A percentile compares a stretch with the other conserved stretches of the same genome.
These are phyloP conservation scores for Arbacia lixula DNA, from an alignment of 53 echinoderm and acorn worm species.

Conservation along the genomic window DNA sequence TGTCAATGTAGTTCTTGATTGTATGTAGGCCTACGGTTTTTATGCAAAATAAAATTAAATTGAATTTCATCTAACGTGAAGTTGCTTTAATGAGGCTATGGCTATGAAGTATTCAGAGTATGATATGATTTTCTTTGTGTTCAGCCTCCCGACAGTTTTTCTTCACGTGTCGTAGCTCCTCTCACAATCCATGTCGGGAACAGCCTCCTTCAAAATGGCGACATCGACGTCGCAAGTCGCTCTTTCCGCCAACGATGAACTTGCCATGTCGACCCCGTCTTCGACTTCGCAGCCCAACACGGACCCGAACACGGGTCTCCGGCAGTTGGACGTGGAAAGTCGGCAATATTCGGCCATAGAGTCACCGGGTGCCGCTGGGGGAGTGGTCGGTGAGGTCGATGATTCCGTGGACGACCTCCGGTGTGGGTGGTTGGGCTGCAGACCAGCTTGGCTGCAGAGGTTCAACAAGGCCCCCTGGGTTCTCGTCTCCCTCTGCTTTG, in stretches of 20 bases:
- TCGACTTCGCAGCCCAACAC: background rate
- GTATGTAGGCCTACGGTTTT: too few relatives aligned
- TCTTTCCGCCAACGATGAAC: slow-evolving; percentile 24
- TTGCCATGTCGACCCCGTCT: background rate
- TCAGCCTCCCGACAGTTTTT: too few relatives aligned
- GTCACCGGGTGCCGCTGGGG: background rate
- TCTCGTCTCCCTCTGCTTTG: slow-evolving; percentile 48
- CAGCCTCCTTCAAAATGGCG: background rate
- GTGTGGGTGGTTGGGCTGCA: slow-evolving; percentile 67
- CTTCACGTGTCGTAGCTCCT: too few relatives aligned
- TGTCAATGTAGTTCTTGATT: too few relatives aligned
- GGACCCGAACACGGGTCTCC: background rate
- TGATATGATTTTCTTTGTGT: too few relatives aligned
- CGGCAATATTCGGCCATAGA: background rate
- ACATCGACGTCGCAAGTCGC: slow-evolving; percentile 14
- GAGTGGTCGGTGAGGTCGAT: background rate
- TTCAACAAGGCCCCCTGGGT: slow-evolving; percentile 63
- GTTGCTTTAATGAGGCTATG: too few relatives aligned
- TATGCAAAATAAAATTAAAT: too few relatives aligned
- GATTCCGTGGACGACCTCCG: slow-evolving; percentile 3
- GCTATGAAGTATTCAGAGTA: too few relatives aligned
- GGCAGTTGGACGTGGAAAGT: background rate
- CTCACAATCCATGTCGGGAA: slow-evolving; percentile 23
- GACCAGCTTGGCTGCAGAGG: slow-evolving; percentile 59
- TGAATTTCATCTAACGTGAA: too few relatives aligned